Evolutionary conservation across 2,888 invertebrate species (phyloP).

Genomic region (Lithophane ornitopus): DNA sequence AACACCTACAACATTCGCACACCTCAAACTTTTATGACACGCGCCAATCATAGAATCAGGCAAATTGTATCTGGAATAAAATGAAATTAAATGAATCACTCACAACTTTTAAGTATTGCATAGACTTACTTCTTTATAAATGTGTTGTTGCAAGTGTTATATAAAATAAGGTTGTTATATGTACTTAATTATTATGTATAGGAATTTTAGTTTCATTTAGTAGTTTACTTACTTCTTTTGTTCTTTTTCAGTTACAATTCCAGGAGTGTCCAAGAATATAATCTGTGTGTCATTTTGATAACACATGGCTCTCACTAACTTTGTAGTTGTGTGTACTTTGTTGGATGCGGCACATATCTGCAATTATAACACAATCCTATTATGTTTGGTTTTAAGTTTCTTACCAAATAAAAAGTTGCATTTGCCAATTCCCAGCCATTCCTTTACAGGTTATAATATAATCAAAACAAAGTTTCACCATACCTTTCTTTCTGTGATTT

Average conservation of each 20-base stretch:
- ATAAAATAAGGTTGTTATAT: background rate
- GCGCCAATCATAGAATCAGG: conserved; percentile 85
- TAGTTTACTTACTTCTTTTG: conserved; percentile 90
- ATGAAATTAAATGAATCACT: background rate
- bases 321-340: conserved; percentile 97
- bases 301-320: conserved; percentile 93
- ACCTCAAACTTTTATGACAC: conserved; percentile 91
- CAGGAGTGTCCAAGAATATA: conserved; percentile 98
- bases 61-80: conserved; percentile 80
- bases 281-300: conserved; percentile 95
- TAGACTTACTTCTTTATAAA: background rate
- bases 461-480: background rate
- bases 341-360: conserved; percentile 97
- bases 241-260: conserved; percentile 94
- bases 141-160: background rate
- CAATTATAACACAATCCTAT: conserved; percentile 47
- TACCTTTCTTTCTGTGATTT: conserved; percentile 94
- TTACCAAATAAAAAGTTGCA: background rate
- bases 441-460: conserved; percentile 45
- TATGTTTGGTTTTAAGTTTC: background rate
- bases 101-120: background rate
- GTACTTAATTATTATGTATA: background rate
- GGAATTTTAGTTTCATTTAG: background rate
- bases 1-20: conserved; percentile 96
- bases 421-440: background rate